These are phyloP conservation scores for Oscheius sp. DNA, from an alignment of 2,888 invertebrate genomes.

Conservation along the genomic window DNA sequence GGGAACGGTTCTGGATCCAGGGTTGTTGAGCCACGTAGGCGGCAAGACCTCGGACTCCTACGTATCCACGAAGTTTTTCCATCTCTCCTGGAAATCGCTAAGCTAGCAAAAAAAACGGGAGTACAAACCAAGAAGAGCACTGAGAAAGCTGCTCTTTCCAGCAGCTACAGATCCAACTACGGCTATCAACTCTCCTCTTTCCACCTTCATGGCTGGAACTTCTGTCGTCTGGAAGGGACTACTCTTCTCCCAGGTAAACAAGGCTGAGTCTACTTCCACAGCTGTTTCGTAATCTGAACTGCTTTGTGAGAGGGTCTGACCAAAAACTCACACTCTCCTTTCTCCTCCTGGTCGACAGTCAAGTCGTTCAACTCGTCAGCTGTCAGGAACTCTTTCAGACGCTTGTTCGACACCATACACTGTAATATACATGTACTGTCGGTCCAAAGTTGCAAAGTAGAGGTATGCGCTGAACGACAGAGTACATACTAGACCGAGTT, in stretches of 20 bases:
- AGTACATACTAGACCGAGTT: too few species aligned
- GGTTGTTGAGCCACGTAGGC: slow-evolving; percentile 95
- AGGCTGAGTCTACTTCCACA: slow-evolving; percentile 47
- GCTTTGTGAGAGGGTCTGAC: not conserved
- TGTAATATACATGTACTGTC: slow-evolving; percentile 15
- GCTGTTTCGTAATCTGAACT: slow-evolving; percentile 48
- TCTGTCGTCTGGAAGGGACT: slow-evolving; percentile 41
- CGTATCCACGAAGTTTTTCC: slow-evolving; percentile 64
- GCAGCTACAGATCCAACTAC: slow-evolving; percentile 57
- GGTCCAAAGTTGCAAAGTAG: not conserved
- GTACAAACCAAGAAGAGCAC: slow-evolving; percentile 50
- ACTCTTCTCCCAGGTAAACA: slow-evolving; percentile 48
- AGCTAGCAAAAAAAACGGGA: not conserved
- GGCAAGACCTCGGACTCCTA: slow-evolving; percentile 76
- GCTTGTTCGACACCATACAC: slow-evolving; percentile 65
- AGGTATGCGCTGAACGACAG: too few species aligned
- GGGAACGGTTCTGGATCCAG: slow-evolving; percentile 93
- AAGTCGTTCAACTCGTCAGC: slow-evolving; percentile 49
- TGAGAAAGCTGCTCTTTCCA: slow-evolving; percentile 57
- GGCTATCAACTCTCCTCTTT: slow-evolving; percentile 45
- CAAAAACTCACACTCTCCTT: slow-evolving; percentile 46
- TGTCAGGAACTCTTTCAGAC: slow-evolving; percentile 65
- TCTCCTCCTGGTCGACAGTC: slow-evolving; percentile 44
- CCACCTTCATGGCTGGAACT: slow-evolving; percentile 41
- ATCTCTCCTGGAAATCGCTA: slow-evolving; percentile 78